Conservation (phyloP, 92 coral and sea anemone genomes). For the Scolanthus callimorphus region DNA sequence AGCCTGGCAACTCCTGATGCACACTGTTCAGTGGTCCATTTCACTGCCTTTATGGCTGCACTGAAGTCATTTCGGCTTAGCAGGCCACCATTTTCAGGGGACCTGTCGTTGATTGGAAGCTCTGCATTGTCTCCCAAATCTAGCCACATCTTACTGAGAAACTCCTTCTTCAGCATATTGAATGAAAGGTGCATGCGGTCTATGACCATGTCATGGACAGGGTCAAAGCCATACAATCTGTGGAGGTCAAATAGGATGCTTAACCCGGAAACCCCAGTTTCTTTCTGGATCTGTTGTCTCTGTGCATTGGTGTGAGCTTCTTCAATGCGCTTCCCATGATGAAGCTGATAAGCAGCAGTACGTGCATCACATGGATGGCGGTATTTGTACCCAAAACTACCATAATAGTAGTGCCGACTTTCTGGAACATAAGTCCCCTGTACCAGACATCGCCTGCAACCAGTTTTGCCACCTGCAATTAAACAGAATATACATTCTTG, state of each 20-base stretch:
- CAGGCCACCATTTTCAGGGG: conserved; percentile 60
- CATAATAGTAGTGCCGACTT: conserved; percentile 41
- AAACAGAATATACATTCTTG: neutral
- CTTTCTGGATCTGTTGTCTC: conserved; percentile 37
- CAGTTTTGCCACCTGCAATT: conserved; percentile 33
- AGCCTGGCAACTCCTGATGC: conserved; percentile 56
- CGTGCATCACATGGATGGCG: conserved; percentile 18
- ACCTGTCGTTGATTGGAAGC: conserved; percentile 35
- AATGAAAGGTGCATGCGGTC: conserved; percentile 73
- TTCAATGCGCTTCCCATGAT: conserved; percentile 39
- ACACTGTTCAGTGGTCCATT: conserved; percentile 55
- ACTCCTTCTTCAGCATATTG: conserved; percentile 60
- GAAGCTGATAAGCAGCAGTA: conserved; percentile 44
- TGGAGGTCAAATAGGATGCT: conserved; percentile 50
- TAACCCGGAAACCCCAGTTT: conserved; percentile 66
- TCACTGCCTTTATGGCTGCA: conserved; percentile 34
- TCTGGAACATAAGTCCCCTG: conserved; percentile 23
- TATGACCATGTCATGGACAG: conserved; percentile 58
- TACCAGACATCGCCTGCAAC: conserved; percentile 43
- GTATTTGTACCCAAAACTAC: conserved; percentile 28
- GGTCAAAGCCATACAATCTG: conserved; percentile 60
- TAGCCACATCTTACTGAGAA: conserved; percentile 63
- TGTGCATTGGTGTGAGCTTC: conserved; percentile 32
- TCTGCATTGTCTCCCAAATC: conserved; percentile 51
- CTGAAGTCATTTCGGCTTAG: conserved; percentile 15